These are phyloP conservation scores for Muschampia plurimacula DNA, from an alignment of 2,888 invertebrate species.

Conservation along the genomic window DNA sequence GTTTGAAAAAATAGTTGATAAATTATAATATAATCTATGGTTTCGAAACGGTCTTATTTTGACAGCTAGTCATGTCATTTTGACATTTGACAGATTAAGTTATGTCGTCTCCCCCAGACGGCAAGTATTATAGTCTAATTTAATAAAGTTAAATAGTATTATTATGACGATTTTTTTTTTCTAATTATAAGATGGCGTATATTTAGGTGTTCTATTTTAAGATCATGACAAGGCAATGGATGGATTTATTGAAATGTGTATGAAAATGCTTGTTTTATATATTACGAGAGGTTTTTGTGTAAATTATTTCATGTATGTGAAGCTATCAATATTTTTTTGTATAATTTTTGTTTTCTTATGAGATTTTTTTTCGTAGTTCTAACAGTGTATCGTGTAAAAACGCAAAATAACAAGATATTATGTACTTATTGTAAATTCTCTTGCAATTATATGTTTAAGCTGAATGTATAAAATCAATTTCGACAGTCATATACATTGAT, in stretches of 20 bases:
- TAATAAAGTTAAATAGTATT: constrained; percentile 61
- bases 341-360: constrained; percentile 52
- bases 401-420: constrained; percentile 53
- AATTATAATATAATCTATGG: constrained; percentile 12
- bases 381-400: constrained; percentile 52
- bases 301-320: constrained; percentile 71
- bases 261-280: constrained; percentile 65
- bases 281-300: constrained; percentile 64
- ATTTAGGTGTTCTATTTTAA: constrained; percentile 77
- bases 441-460: constrained; percentile 41
- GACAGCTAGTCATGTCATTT: constrained; percentile 80
- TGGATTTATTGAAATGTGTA: constrained; percentile 57
- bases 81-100: constrained; percentile 64
- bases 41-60: constrained; percentile 32
- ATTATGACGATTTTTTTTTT: constrained; percentile 64
- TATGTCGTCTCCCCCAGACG: constrained; percentile 49
- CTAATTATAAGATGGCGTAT: constrained; percentile 81
- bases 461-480: constrained; percentile 39
- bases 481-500: constrained; percentile 34
- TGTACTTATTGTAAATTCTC: constrained; percentile 54
- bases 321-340: constrained; percentile 55
- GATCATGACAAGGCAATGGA: constrained; percentile 81
- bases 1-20: constrained; percentile 16
- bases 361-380: constrained; percentile 47
- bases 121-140: constrained; percentile 72